Evolutionary conservation across 2,888 invertebrate species (phyloP).

Genomic region (Pristionchus fissidentatus): DNA sequence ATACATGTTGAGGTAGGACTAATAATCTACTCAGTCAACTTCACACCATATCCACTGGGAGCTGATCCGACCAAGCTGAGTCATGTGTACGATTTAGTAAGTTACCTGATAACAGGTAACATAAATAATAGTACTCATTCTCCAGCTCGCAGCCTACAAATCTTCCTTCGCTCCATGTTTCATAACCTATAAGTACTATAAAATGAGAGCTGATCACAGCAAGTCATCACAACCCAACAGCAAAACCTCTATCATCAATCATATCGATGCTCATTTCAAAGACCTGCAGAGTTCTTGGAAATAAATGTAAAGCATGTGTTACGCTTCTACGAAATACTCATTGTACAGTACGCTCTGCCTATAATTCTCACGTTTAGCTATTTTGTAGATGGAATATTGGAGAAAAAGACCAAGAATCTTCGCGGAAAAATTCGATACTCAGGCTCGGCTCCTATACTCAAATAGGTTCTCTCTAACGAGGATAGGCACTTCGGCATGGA

Average conservation of each 20-base stretch:
- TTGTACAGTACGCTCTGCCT: neutral
- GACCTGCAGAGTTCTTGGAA: conserved; percentile 1
- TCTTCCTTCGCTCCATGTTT: neutral
- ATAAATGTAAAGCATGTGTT: neutral
- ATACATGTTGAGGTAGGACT: neutral
- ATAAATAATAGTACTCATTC: too few species aligned
- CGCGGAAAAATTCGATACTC: neutral
- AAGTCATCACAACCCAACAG: neutral
- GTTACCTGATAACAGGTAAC: neutral
- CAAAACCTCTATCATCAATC: neutral
- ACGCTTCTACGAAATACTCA: neutral
- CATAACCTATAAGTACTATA: neutral
- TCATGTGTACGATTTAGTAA: conserved; percentile 28
- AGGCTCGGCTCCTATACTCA: neutral
- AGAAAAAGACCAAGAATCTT: neutral
- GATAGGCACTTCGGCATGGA: too few species aligned
- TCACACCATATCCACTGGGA: conserved; percentile 29
- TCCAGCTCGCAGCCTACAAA: neutral
- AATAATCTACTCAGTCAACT: neutral
- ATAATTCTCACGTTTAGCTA: neutral
- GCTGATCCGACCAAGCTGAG: conserved; percentile 24
- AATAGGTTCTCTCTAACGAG: too few species aligned
- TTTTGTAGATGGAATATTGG: neutral
- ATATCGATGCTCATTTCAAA: conserved; percentile 16
- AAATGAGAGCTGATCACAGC: neutral